A percentile compares a stretch with the other conserved stretches of the same genome.
Evolutionary conservation across 2,797 vertebrate genomes (phyloP).

Genomic region (Rhadinocentrus ornatus): DNA sequence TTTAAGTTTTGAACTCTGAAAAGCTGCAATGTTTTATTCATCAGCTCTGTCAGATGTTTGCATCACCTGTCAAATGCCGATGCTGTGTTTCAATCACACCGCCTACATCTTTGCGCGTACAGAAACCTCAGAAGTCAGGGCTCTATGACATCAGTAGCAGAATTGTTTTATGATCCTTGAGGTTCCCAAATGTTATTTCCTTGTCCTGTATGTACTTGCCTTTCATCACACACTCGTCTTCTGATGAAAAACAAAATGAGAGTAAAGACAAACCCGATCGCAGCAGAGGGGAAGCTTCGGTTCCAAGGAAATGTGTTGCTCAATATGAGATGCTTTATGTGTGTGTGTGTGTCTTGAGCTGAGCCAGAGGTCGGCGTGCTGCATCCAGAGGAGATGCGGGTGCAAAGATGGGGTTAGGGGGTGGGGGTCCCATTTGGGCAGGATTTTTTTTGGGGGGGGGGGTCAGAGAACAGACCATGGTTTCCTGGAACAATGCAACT

Average conservation of each 20-base stretch:
- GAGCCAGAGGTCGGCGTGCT: constrained; percentile 56
- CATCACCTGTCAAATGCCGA: constrained; percentile 66
- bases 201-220: constrained; percentile 59
- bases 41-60: constrained; percentile 55
- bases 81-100: constrained; percentile 58
- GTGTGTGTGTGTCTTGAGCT: constrained; percentile 29
- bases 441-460: constrained; percentile 70
- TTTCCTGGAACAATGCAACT: constrained; percentile 90
- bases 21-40: constrained; percentile 56
- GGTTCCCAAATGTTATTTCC: constrained; percentile 55
- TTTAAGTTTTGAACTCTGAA: constrained; percentile 37
- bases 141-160: constrained; percentile 73
- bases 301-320: constrained; percentile 58
- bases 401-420: constrained; percentile 25
- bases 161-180: constrained; percentile 56
- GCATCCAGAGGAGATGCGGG: constrained; percentile 61
- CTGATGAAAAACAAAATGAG: constrained; percentile 42
- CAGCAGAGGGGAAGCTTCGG: constrained; percentile 30
- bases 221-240: constrained; percentile 66
- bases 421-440: constrained; percentile 66
- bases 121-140: constrained; percentile 50
- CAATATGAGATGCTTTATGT: constrained; percentile 38
- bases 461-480: constrained; percentile 82
- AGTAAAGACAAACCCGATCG: constrained; percentile 37
- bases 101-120: constrained; percentile 47